Percentiles rank a stretch among this genome's conserved stretches.
phyloP scores from a whole-genome alignment of 2,113 vertebrate species.

The Sclerurus mexicanus region DNA sequence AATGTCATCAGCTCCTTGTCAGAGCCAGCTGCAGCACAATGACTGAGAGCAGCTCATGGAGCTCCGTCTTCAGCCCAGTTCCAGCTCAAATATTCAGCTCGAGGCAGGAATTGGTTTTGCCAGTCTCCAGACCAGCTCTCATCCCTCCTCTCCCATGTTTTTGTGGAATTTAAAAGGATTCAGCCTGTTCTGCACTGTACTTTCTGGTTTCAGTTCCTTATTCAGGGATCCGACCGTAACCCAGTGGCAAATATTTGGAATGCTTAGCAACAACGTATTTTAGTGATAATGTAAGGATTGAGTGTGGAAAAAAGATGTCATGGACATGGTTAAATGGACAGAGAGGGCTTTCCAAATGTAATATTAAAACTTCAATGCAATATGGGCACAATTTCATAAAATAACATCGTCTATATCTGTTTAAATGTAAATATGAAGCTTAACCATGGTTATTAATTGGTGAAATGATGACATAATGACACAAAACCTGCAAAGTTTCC shows the following conservation, averaged over 20 bases:
- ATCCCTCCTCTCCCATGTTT: no score
- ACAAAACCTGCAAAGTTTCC: not conserved
- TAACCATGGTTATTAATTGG: conserved; percentile 52
- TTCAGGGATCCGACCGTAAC: not conserved
- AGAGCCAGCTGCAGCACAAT: not conserved
- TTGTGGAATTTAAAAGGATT: not conserved
- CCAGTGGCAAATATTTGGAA: conserved; percentile 70
- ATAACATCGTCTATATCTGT: not conserved
- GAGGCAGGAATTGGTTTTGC: not conserved
- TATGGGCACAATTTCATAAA: not conserved
- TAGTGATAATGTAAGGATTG: conserved; percentile 2
- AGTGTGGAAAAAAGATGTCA: conserved; percentile 9
- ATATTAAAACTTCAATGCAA: not conserved
- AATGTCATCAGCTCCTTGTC: not conserved
- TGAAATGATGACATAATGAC: not conserved
- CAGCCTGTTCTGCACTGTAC: not conserved
- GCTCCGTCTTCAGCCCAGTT: not conserved
- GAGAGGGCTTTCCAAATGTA: not conserved
- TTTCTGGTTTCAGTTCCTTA: conserved; percentile 36
- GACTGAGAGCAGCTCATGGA: not conserved
- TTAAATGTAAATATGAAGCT: conserved; percentile 39
- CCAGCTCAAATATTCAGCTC: not conserved
- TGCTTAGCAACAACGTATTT: conserved; percentile 69
- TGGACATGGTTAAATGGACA: not conserved
- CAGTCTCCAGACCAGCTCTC: fast-evolving